These are phyloP conservation scores for Hypotaenidia philippensis DNA, from an alignment of 2,797 vertebrate species.

Conservation along the genomic window DNA sequence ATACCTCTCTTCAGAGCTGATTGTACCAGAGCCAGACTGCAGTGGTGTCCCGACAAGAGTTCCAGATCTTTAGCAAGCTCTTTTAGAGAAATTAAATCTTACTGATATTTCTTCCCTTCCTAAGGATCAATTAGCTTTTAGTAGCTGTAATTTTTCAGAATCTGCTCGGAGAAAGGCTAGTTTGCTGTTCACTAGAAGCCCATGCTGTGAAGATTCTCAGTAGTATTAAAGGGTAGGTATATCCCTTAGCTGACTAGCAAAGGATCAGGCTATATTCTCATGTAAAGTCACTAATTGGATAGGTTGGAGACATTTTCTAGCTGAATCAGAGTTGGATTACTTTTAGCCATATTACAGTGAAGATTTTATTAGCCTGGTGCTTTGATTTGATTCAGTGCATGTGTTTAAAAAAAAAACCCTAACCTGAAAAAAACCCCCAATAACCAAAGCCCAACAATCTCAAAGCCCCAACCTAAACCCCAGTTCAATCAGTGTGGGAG, in stretches of 20 bases:
- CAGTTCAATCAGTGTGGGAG: conserved; percentile 39
- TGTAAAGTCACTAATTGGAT: background rate
- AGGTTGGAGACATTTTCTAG: conserved; percentile 36
- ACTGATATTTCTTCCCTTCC: background rate
- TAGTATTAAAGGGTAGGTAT: background rate
- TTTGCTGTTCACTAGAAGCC: conserved; percentile 20
- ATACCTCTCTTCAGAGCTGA: conserved; percentile 21
- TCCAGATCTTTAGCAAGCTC: conserved; percentile 23
- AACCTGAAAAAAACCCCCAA: background rate
- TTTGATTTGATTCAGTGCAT: conserved; percentile 11
- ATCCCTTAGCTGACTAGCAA: background rate
- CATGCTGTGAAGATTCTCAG: background rate
- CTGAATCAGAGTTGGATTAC: background rate
- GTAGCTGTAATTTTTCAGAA: background rate
- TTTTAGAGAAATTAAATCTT: background rate
- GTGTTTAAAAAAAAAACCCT: conserved; percentile 20
- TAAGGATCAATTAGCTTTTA: background rate
- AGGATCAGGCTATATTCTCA: background rate
- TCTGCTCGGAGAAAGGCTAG: conserved; percentile 6
- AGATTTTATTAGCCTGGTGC: background rate
- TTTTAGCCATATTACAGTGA: background rate
- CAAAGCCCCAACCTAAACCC: background rate
- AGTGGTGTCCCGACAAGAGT: conserved; percentile 67
- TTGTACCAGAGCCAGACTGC: conserved; percentile 74
- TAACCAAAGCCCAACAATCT: background rate